Evolutionary conservation across 2,888 invertebrate species (phyloP).

Genomic region (Eupithecia vulgata): DNA sequence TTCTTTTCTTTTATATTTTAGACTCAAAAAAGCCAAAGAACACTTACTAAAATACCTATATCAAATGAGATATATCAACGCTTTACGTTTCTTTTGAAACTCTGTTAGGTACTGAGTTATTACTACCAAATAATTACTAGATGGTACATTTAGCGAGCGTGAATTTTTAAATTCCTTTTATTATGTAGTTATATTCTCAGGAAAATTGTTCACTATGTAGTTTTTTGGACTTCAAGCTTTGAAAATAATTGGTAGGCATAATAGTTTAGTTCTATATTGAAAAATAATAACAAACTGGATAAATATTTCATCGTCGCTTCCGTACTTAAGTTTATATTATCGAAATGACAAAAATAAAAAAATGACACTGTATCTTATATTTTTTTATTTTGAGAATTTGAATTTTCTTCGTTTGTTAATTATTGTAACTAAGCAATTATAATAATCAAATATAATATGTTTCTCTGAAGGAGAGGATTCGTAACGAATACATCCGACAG

Average conservation of each 20-base stretch:
- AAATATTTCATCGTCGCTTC: no score
- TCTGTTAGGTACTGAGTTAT: not conserved
- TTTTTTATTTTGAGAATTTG: no score
- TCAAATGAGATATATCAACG: not conserved
- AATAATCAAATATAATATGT: no score
- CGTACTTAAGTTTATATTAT: no score
- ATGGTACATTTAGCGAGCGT: slow-evolving; percentile 19
- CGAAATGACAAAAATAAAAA: no score
- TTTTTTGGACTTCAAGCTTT: slow-evolving; percentile 38
- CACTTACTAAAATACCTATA: not conserved
- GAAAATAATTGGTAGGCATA: slow-evolving; percentile 35
- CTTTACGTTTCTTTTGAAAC: not conserved
- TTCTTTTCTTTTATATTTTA: slow-evolving; percentile 7
- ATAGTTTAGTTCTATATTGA: not conserved
- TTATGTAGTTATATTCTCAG: slow-evolving; percentile 46
- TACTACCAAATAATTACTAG: not conserved
- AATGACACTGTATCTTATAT: no score
- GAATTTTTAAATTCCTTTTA: slow-evolving; percentile 50
- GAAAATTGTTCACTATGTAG: slow-evolving; percentile 44
- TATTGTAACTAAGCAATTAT: no score
- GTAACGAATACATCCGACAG: no score
- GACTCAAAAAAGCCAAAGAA: slow-evolving; percentile 1
- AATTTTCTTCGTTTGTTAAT: no score
- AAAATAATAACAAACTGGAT: no score
- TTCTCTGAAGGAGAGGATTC: no score